phyloP scores from a whole-genome alignment of 2,797 vertebrate species.

The Gymnothorax javanicus region DNA sequence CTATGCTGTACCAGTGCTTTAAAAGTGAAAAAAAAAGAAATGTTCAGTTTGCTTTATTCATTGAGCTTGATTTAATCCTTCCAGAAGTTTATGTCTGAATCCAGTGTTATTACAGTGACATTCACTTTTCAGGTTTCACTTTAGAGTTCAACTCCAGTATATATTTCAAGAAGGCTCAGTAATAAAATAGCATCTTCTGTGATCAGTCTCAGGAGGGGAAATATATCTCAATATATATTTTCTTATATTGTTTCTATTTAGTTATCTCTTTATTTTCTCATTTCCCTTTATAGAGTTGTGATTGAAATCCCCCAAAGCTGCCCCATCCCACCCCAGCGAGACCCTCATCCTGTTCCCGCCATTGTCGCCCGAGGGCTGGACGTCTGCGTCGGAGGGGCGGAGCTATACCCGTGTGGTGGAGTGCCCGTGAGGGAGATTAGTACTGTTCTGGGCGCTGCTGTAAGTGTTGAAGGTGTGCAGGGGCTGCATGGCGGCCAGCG shows the following conservation, averaged over 20 bases:
- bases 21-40: slow-evolving; percentile 18
- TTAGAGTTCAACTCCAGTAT: slow-evolving; percentile 62
- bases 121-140: slow-evolving; percentile 76
- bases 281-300: slow-evolving; percentile 17
- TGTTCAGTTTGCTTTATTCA: slow-evolving; percentile 54
- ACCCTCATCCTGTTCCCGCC: neutral
- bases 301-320: neutral
- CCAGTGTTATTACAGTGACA: slow-evolving; percentile 70
- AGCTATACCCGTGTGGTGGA: slow-evolving; percentile 97
- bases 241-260: neutral
- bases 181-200: slow-evolving; percentile 77
- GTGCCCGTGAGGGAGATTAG: slow-evolving; percentile 91
- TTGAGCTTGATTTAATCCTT: slow-evolving; percentile 57
- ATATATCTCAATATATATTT: slow-evolving; percentile 33
- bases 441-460: slow-evolving; percentile 91
- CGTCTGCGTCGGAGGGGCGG: slow-evolving; percentile 17
- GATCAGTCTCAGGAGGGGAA: slow-evolving; percentile 55
- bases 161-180: slow-evolving; percentile 73
- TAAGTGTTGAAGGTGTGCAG: slow-evolving; percentile 95
- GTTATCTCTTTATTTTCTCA: neutral
- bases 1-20: slow-evolving; percentile 50
- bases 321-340: neutral
- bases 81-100: slow-evolving; percentile 68
- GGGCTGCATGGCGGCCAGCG: slow-evolving; percentile 88
- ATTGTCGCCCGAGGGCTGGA: neutral